Base-by-base conservation (phyloP, 2,888 invertebrate species). In the Gnatocerus cornutus region DNA sequence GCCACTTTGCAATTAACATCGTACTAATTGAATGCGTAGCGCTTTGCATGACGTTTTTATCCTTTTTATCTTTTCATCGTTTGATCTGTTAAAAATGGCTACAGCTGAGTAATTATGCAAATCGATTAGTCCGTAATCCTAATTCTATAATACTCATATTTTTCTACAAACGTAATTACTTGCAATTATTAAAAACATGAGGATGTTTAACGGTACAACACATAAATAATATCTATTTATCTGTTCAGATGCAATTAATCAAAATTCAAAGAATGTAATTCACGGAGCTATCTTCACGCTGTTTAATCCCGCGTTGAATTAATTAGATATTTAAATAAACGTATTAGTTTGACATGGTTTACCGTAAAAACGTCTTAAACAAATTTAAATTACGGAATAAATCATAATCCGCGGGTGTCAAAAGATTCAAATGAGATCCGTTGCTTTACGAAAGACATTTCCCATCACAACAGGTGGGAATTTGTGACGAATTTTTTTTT, bases 401-500 rank as follows among this genome's bases (percentile, higher is more conserved):
- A 78, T 78, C 77, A 78, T 74, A 62, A 66, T 72, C 69, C 67
- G 71, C 69, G 69, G 68, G 69, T 72, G 77, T 77, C 77, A 77
- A 69, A 72, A 74, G 74, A 75, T 76, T 75, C 69, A 71, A 77
- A 76, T 78, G 73, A 76, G 75, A 73, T 72, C 70, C 73, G 71
- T 70, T 72, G 43, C 68, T 73, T 69, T 70, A 72, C 73, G 72
- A 72, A 73, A 74, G 73, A 69, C 71, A 74, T 74, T 74, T 75
- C 71, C 71, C 71, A 69, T 65, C 77, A 74, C 77, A 76, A 78
- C 78, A 78, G 77, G 78, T 78, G 78, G 77, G 75, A 72, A 74
- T 71, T 73, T 72, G 74, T 76, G 71, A 75, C 74, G 70, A 73
- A 74, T 55, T 16, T 53, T 55, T 62, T 63, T 64, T 58, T 46